These are phyloP conservation scores for Leucophenga montana DNA, from an alignment of 2,888 invertebrate genomes.

Conservation along the genomic window DNA sequence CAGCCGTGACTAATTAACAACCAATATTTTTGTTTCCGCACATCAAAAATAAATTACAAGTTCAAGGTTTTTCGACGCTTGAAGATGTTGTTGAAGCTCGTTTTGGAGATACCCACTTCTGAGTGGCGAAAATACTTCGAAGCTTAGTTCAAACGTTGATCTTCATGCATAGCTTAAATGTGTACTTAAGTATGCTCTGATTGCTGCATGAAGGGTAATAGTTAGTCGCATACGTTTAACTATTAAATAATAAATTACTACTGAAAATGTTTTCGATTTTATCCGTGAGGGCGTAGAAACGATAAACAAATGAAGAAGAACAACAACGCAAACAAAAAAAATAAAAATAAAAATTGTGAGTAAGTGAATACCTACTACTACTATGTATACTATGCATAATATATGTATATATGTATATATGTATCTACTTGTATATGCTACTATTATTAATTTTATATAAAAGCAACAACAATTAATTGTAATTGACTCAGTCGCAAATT, in stretches of 20 bases:
- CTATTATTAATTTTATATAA: constrained; percentile 69
- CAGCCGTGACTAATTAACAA: too few species aligned
- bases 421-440: constrained; percentile 2
- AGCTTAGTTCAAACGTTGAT: too few species aligned
- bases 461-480: constrained; percentile 70
- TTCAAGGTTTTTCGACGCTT: too few species aligned
- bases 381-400: constrained; percentile 26
- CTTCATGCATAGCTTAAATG: too few species aligned
- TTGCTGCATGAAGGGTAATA: not conserved
- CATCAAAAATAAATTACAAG: too few species aligned
- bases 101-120: too few species aligned
- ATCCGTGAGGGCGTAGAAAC: constrained; percentile 13
- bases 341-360: too few species aligned
- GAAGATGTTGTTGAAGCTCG: too few species aligned
- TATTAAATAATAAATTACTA: too few species aligned
- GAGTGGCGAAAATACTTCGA: too few species aligned
- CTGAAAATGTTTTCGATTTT: not conserved
- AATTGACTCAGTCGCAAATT: constrained; percentile 65
- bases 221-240: too few species aligned
- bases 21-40: too few species aligned
- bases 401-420: constrained; percentile 9
- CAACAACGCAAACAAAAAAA: constrained; percentile 34
- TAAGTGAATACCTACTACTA: constrained; percentile 31
- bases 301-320: constrained; percentile 42
- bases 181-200: not conserved